Conservation (phyloP, 2,888 invertebrate species). For the Drosophila neonasuta region DNA sequence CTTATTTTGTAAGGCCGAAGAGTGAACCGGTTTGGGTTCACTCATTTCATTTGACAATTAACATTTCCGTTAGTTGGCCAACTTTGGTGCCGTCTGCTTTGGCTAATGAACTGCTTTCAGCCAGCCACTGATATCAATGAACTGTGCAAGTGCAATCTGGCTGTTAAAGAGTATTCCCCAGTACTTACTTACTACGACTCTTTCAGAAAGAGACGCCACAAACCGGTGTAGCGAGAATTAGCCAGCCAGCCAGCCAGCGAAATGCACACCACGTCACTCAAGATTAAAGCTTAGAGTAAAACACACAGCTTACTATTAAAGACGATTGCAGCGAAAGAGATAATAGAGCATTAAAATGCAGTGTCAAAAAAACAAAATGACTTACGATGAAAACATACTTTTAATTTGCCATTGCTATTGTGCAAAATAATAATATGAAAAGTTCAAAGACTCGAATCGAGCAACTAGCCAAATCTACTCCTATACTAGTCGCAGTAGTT, state of each 20-base stretch:
- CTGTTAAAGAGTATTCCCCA: slow-evolving; percentile 10
- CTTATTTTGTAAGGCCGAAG: slow-evolving; percentile 69
- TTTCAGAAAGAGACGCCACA: slow-evolving; percentile 20
- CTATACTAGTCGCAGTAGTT: background rate
- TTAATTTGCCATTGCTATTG: slow-evolving; percentile 25
- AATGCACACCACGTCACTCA: slow-evolving; percentile 9
- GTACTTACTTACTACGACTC: background rate
- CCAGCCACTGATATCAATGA: slow-evolving; percentile 60
- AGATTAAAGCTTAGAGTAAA: background rate
- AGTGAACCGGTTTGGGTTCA: slow-evolving; percentile 62
- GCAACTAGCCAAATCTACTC: slow-evolving; percentile 44
- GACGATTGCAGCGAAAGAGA: background rate
- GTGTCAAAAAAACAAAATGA: slow-evolving; percentile 4
- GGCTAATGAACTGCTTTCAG: slow-evolving; percentile 70
- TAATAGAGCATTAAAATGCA: slow-evolving; percentile 1
- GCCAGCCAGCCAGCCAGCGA: slow-evolving; percentile 5
- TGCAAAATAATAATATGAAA: slow-evolving; percentile 32
- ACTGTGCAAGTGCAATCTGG: slow-evolving; percentile 48
- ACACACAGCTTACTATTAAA: background rate
- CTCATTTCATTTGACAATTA: slow-evolving; percentile 75
- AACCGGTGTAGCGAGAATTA: slow-evolving; percentile 67
- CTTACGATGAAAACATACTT: slow-evolving; percentile 35
- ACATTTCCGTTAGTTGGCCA: slow-evolving; percentile 78
- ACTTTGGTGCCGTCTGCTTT: slow-evolving; percentile 74
- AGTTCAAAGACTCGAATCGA: slow-evolving; percentile 61